A percentile compares a stretch with the other conserved stretches of the same genome.
These are phyloP conservation scores for Chrosomus eos DNA, from an alignment of 2,797 vertebrate species.

Conservation along the genomic window DNA sequence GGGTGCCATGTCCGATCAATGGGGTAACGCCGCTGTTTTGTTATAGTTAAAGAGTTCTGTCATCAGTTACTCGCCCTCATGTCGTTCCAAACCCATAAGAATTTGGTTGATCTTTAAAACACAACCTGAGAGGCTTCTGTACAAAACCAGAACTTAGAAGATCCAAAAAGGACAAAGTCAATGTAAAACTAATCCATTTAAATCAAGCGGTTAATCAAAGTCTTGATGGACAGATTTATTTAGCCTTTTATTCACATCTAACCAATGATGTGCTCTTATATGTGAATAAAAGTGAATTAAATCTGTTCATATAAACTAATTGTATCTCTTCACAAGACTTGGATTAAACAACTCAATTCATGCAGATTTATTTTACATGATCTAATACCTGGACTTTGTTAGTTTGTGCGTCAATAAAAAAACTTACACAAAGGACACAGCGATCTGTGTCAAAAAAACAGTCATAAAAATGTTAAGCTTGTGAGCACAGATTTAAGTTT, in stretches of 20 bases:
- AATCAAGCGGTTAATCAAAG: neutral
- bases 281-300: neutral
- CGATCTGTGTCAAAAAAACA: too few relatives aligned
- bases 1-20: slow-evolving; percentile 82
- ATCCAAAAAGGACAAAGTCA: neutral
- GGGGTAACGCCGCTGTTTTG: slow-evolving; percentile 72
- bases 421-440: too few relatives aligned
- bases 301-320: neutral
- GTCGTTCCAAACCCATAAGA: neutral
- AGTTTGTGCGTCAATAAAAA: too few relatives aligned
- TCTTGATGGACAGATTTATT: neutral
- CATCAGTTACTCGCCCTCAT: neutral
- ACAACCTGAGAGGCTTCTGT: neutral
- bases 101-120: neutral
- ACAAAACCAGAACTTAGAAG: neutral
- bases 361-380: too few relatives aligned
- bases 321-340: neutral
- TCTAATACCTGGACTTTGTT: neutral
- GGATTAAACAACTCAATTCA: neutral
- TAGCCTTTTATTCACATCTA: neutral
- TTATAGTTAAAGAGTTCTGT: neutral
- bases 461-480: too few relatives aligned
- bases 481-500: too few relatives aligned
- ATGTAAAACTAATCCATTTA: neutral
- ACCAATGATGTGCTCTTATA: neutral